phyloP scores from a whole-genome alignment of 2,113 vertebrate genomes.

The Carassius auratus region DNA sequence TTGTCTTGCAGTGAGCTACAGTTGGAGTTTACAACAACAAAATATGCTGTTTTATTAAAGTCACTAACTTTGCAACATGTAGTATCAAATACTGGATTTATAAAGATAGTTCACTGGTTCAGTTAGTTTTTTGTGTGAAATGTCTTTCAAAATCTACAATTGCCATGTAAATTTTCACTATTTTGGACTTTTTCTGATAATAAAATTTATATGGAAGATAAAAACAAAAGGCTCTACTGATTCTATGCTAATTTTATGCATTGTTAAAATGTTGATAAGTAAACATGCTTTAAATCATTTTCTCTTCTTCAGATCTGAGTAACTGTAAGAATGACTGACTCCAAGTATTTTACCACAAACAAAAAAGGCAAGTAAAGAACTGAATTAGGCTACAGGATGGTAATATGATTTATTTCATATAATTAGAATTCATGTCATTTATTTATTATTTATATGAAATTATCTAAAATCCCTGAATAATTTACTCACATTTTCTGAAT shows the following conservation, averaged over 20 bases:
- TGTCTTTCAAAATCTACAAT: not conserved
- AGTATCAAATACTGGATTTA: too few relatives aligned
- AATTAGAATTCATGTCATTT: too few relatives aligned
- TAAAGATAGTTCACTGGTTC: not conserved
- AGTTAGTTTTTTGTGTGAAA: too few relatives aligned
- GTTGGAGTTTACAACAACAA: too few relatives aligned
- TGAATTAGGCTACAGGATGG: not conserved
- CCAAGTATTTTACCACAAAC: slow-evolving; percentile 99
- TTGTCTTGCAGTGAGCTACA: not conserved
- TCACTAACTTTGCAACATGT: too few relatives aligned
- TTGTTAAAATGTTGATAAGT: not conserved
- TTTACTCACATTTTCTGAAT: too few relatives aligned
- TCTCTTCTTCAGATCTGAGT: slow-evolving; percentile 66
- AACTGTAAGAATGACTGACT: slow-evolving; percentile 90
- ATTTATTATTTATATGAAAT: not conserved
- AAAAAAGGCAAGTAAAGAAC: slow-evolving; percentile 87
- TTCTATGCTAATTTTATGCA: not conserved
- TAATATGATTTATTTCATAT: not conserved
- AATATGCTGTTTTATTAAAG: too few relatives aligned
- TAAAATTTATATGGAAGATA: too few relatives aligned
- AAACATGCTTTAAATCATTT: not conserved
- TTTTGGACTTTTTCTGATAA: too few relatives aligned
- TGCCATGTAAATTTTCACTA: not conserved
- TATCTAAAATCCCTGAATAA: too few relatives aligned
- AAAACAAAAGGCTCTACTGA: too few relatives aligned